Conservation (phyloP, 2,888 invertebrate genomes). For the Drosophila rellima region DNA sequence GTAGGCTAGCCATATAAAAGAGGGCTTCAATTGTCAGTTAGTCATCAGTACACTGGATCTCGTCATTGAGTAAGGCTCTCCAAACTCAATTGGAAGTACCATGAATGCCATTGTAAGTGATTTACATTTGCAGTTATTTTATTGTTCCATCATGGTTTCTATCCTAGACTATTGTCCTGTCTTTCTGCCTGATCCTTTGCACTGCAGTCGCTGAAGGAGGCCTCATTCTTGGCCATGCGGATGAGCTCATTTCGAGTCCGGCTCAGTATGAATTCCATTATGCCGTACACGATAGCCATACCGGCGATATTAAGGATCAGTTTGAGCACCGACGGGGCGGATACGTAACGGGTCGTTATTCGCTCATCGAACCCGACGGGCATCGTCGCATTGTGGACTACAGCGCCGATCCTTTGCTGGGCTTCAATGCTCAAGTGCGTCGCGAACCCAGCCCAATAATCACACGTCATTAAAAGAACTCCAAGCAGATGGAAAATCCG, state of each 20-base stretch:
- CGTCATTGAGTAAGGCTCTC: slow-evolving; percentile 19
- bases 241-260: slow-evolving; percentile 77
- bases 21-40: slow-evolving; percentile 13
- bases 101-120: slow-evolving; percentile 61
- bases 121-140: background rate
- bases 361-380: slow-evolving; percentile 85
- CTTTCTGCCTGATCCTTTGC: slow-evolving; percentile 54
- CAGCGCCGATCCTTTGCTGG: slow-evolving; percentile 83
- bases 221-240: slow-evolving; percentile 66
- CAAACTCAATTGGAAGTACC: slow-evolving; percentile 26
- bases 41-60: slow-evolving; percentile 61
- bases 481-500: background rate
- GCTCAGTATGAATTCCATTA: slow-evolving; percentile 85
- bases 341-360: slow-evolving; percentile 85
- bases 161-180: slow-evolving; percentile 63
- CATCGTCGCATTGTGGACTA: slow-evolving; percentile 85
- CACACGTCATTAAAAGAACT: slow-evolving; percentile 43
- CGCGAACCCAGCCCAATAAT: slow-evolving; percentile 73
- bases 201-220: slow-evolving; percentile 56
- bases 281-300: slow-evolving; percentile 84
- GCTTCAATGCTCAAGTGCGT: slow-evolving; percentile 85
- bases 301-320: slow-evolving; percentile 85
- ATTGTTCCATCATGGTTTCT: background rate
- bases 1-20: slow-evolving; percentile 60
- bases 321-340: slow-evolving; percentile 85